Evolutionary conservation across 2,113 vertebrate species (phyloP).

Genomic region (Oxyura jamaicensis): DNA sequence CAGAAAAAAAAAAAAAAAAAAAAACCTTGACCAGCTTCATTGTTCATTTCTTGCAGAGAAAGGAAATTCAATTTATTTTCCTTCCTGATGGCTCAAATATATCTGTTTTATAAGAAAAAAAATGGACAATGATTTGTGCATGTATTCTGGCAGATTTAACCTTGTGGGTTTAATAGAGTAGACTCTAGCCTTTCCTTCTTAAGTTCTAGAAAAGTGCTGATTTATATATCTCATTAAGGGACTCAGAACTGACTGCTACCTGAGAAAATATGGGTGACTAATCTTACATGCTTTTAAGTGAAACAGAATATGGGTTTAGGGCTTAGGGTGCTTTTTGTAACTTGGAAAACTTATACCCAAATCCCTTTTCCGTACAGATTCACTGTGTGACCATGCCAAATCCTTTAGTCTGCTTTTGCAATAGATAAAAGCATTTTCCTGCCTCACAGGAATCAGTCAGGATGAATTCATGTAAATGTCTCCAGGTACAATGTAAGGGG

Average conservation of each 20-base stretch:
- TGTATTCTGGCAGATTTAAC: not conserved
- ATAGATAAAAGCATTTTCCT: slow-evolving; percentile 5
- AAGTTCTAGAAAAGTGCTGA: not conserved
- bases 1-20: not conserved
- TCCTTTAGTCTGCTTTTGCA: slow-evolving; percentile 1
- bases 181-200: not conserved
- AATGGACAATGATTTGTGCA: not conserved
- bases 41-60: not conserved
- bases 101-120: not conserved
- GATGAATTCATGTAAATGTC: not conserved
- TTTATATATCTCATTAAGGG: not conserved
- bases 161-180: not conserved
- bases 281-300: not conserved
- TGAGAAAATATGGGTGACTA: slow-evolving; percentile 5
- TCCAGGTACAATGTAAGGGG: not conserved
- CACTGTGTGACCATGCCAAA: not conserved
- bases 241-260: not conserved
- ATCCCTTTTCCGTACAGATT: not conserved
- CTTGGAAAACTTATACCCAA: not conserved
- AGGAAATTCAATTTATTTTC: not conserved
- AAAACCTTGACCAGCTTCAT: not conserved
- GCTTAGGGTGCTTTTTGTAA: not conserved
- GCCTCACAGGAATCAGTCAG: not conserved
- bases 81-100: not conserved
- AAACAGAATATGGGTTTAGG: not conserved